phyloP scores from a whole-genome alignment of 2,113 vertebrate genomes.

The Cebidichthys violaceus region DNA sequence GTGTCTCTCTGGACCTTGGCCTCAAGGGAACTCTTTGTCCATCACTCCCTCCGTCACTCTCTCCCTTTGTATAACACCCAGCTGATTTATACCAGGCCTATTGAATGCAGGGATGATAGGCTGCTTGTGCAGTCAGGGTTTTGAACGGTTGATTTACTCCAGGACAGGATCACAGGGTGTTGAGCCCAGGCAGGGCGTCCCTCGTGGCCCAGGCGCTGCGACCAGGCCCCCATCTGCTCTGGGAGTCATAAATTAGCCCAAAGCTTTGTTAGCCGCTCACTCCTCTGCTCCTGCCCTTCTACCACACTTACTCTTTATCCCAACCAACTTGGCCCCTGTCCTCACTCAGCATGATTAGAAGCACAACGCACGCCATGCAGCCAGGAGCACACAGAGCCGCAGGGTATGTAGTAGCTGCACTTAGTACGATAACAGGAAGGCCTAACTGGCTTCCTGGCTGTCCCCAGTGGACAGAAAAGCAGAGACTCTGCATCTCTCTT shows the following conservation, averaged over 20 bases:
- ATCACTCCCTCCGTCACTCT: constrained; percentile 42
- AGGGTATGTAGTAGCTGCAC: constrained; percentile 22
- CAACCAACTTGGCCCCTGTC: constrained; percentile 53
- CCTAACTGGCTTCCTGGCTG: constrained; percentile 11
- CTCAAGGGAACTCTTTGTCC: constrained; percentile 60
- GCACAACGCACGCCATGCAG: constrained; percentile 3
- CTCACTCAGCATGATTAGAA: constrained; percentile 69
- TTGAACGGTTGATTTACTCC: constrained; percentile 71
- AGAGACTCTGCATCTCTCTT: constrained; percentile 6
- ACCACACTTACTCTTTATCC: constrained; percentile 62
- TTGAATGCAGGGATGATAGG: neutral
- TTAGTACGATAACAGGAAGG: constrained; percentile 27
- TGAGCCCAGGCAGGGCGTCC: constrained; percentile 38
- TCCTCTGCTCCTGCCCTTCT: constrained; percentile 55
- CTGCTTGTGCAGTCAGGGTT: constrained; percentile 32
- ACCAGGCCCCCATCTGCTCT: constrained; percentile 47
- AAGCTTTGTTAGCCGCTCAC: constrained; percentile 65
- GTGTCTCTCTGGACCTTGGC: constrained; percentile 28
- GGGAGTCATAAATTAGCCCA: constrained; percentile 70
- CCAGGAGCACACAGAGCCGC: constrained; percentile 24
- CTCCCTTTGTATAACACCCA: constrained; percentile 36
- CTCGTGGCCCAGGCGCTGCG: constrained; percentile 34
- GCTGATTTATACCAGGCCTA: constrained; percentile 66
- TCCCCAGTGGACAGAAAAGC: constrained; percentile 18
- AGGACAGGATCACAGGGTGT: constrained; percentile 56